phyloP scores from a whole-genome alignment of 2,113 vertebrate species.

The Polypterus bichir region DNA sequence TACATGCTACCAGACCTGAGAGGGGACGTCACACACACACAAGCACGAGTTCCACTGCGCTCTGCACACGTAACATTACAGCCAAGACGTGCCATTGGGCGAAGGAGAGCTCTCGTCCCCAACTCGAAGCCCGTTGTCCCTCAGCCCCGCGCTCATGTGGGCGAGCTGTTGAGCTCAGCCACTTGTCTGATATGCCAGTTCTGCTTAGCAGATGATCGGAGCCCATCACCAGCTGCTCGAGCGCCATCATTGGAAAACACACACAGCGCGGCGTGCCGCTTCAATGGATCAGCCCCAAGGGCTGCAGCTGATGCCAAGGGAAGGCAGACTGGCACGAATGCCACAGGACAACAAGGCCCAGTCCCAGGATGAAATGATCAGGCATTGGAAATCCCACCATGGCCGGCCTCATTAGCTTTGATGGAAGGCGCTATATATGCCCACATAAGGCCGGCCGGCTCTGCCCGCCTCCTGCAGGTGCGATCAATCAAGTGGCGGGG shows the following conservation, averaged over 20 bases:
- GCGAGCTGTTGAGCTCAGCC: conserved; percentile 19
- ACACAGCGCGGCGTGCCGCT: conserved; percentile 1
- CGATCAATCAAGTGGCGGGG: neutral
- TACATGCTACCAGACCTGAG: too few species aligned
- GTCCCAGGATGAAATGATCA: neutral
- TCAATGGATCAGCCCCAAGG: conserved; percentile 20
- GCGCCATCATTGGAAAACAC: conserved; percentile 3
- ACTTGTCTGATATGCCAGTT: conserved; percentile 28
- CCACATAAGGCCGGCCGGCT: conserved; percentile 33
- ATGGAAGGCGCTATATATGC: conserved; percentile 1
- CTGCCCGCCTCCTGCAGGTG: neutral
- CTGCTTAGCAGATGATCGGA: conserved; percentile 44
- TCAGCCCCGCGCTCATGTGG: conserved; percentile 19
- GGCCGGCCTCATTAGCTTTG: conserved; percentile 3
- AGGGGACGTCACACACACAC: neutral
- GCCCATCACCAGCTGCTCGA: conserved; percentile 17
- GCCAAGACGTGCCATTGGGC: conserved; percentile 18
- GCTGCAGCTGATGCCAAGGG: conserved; percentile 38
- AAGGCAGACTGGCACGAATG: conserved; percentile 17
- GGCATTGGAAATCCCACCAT: conserved; percentile 3
- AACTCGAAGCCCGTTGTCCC: neutral
- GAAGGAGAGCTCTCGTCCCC: neutral
- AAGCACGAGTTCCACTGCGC: conserved; percentile 21
- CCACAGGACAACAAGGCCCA: conserved; percentile 19
- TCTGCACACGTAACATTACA: conserved; percentile 34